Base-by-base conservation (phyloP, 2,113 vertebrate genomes). In the Phrynosoma platyrhinos region DNA sequence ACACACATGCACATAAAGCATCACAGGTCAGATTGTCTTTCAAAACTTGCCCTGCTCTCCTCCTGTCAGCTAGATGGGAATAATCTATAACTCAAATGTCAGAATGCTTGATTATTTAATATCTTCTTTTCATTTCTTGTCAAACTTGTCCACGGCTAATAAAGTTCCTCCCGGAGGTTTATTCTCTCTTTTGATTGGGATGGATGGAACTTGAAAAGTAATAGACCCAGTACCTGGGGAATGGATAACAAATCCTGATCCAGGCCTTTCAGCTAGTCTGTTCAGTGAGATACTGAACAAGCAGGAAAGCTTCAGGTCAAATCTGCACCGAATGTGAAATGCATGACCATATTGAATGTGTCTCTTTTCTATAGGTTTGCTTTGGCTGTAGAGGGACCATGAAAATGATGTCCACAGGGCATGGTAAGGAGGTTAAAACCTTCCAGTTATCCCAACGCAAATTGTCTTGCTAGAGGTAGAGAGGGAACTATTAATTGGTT, bases 91-190 rank as follows among this genome's bases (percentile, higher is more conserved):
- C 86, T 87, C 86, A 87, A 64, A 87, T 36, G 71, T 82, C 86
- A 82, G 55, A 82, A 36, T 25, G 40, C 79, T 82, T 32, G 71
- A 76, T 87, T 82, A 64, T 82, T 87, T 87, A 76, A 87, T 82
- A 9, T 82, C 23, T 64, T 75, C 86, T 55, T 87, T 82, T 87
- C 79, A 82, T 82, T 76, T 75, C 71, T 71, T 76, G 79, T 53
- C 71, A 87, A 71, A 6, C 80, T 76, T 64, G 40, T 74, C 58
- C 62, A 36, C 58, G 12, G 72, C 71, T 82, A 82, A 82, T 82
- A 76, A 82, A 66, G 71, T 32, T 52, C 12, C 55, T 62, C 71
- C 75, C 21, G 5, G 40, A 76, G 55, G 71, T 32, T 87, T 72
- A 36, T 36, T 75, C 71, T 36, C 7, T 27, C 71, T 32, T 66